These are phyloP conservation scores for Autographa gamma DNA, from an alignment of 2,888 invertebrate species.

Conservation along the genomic window DNA sequence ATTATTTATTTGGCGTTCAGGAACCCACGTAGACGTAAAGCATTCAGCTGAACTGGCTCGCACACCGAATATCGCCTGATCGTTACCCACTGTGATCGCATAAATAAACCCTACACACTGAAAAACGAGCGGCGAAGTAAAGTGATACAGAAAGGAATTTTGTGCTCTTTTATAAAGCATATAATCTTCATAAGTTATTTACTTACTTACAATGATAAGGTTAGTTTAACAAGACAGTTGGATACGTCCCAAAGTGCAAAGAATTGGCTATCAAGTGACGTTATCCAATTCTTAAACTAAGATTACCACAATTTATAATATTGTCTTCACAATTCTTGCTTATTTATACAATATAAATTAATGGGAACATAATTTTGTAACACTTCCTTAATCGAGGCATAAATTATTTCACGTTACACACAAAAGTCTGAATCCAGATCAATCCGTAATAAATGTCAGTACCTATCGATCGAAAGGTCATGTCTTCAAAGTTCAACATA, in stretches of 20 bases:
- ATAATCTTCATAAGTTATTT: constrained; percentile 34
- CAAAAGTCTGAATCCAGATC: neutral
- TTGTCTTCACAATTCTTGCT: no score
- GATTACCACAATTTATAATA: no score
- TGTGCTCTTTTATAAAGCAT: constrained; percentile 19
- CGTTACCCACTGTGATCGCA: constrained; percentile 9
- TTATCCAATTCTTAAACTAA: no score
- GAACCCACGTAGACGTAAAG: constrained; percentile 42
- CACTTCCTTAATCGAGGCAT: no score
- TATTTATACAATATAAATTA: no score
- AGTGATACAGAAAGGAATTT: neutral
- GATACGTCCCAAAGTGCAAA: no score
- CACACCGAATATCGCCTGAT: neutral
- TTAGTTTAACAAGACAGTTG: no score
- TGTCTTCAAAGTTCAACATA: neutral
- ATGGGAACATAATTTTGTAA: no score
- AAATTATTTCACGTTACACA: constrained; percentile 3
- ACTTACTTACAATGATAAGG: no score
- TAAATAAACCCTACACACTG: constrained; percentile 11
- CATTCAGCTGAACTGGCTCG: constrained; percentile 41
- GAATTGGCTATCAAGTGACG: no score
- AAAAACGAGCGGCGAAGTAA: constrained; percentile 3
- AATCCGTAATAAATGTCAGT: neutral
- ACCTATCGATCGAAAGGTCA: neutral
- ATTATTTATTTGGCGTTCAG: constrained; percentile 68